Evolutionary conservation across 2,797 vertebrate species (phyloP).

Genomic region (Vireo griseus): DNA sequence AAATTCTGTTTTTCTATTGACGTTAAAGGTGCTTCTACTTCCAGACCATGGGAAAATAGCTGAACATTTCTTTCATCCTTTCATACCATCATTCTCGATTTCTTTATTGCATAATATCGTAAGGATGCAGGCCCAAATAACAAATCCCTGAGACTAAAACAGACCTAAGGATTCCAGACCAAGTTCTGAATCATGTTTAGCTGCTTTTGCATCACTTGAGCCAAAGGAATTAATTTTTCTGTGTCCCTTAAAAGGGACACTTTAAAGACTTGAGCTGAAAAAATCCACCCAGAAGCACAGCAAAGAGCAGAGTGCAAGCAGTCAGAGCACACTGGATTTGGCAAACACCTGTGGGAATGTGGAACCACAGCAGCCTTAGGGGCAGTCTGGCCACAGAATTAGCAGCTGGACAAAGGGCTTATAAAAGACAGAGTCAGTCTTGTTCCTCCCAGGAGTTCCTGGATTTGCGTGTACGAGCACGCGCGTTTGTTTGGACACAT

Average conservation of each 20-base stretch:
- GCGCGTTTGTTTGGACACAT: accelerated
- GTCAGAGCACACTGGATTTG: neutral
- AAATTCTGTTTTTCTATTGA: neutral
- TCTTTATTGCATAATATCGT: neutral
- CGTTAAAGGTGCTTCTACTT: neutral
- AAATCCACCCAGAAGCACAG: neutral
- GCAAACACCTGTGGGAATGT: neutral
- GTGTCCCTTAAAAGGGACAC: neutral
- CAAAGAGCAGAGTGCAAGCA: neutral
- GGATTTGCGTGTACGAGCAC: accelerated
- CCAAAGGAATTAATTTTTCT: neutral
- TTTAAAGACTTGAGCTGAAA: neutral
- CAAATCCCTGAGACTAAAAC: neutral
- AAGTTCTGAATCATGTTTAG: neutral
- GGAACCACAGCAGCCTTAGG: neutral
- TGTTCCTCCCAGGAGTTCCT: neutral
- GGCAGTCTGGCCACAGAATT: neutral
- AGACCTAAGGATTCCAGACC: neutral
- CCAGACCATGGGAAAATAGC: neutral
- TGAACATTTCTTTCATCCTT: neutral
- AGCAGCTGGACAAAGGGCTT: neutral
- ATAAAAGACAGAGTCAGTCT: neutral
- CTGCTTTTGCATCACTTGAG: neutral
- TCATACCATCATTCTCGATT: neutral
- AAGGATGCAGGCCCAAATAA: neutral